Base-by-base conservation (phyloP, 2,888 invertebrate genomes). In the Pemphredon lugubris region DNA sequence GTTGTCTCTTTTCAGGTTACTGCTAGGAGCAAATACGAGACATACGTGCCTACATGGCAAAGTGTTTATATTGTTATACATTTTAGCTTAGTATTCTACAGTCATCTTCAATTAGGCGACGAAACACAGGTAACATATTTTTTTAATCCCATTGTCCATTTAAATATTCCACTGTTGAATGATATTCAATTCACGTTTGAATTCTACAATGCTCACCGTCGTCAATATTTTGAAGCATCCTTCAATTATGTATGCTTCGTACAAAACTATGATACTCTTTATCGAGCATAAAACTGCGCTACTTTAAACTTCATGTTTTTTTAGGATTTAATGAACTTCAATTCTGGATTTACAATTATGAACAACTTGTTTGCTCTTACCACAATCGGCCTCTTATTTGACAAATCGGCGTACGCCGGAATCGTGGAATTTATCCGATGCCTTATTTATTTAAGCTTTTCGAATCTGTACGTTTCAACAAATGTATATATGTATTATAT, bases 371-470 rank as follows among this genome's bases (percentile, higher is more conserved):
- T 92, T 1, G 93, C 94, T 0, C 89, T 95, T 11, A 93, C 93
- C 0, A 90, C 93, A 20, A 94, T 95, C 51, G 95, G 95, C 0
- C 92, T 95, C 91, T 86, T 95, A 6, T 93, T 95, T 80, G 95
- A 95, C 80, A 92, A 93, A 79, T 92, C 92, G 40, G 91, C 92
- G 5, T 91, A 92, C 78, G 94, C 94, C 0, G 91, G 92, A 5
- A 83, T 92, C 1, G 90, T 94, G 32, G 95, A 95, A 88, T 91
- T 94, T 0, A 70, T 92, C 1, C 92, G 95, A 7, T 95, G 95
- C 83, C 91, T 92, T n/a, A 87, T 93, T 0, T 90, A 94, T 18
- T 92, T 94, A 34, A 87, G 87, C 11, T 88, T 88, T 6, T 90
- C 90, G 2, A 55, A 50, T 67, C 65, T 57, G 13, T 7, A 54